phyloP scores from a whole-genome alignment of 2,797 vertebrate genomes.

The Falco naumanni region DNA sequence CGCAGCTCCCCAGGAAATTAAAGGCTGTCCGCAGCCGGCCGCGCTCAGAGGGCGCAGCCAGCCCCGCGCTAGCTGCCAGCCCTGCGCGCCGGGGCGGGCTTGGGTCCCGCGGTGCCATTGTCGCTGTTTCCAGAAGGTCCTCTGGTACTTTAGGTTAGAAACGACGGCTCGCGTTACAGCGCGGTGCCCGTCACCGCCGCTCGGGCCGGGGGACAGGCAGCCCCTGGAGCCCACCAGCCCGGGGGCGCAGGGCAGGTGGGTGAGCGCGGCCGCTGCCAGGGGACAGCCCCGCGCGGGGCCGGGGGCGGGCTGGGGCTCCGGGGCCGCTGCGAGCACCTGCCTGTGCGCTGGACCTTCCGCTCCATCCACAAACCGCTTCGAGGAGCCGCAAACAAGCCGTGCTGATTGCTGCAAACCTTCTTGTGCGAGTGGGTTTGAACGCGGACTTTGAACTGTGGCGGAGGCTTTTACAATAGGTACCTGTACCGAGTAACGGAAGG shows the following conservation, averaged over 20 bases:
- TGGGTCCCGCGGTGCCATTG: background rate
- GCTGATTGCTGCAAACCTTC: background rate
- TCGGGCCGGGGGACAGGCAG: accelerated
- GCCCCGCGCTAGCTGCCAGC: background rate
- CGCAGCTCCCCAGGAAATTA: background rate
- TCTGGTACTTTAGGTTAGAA: background rate
- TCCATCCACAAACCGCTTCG: background rate
- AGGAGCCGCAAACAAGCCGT: background rate
- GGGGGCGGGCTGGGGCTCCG: background rate
- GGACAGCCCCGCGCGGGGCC: background rate
- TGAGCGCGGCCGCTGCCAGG: background rate
- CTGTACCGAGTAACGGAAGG: background rate
- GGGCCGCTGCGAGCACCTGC: background rate
- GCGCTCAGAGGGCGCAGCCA: background rate
- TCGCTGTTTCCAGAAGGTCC: background rate
- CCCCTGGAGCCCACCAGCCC: background rate
- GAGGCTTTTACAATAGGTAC: background rate
- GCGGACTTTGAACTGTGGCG: background rate
- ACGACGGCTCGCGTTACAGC: accelerated
- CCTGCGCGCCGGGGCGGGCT: background rate
- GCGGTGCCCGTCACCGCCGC: too few species aligned
- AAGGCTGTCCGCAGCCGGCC: background rate
- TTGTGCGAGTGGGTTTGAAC: background rate
- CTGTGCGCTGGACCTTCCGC: background rate
- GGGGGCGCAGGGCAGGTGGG: background rate